Base-by-base conservation (phyloP, 1,140 invertebrate genomes). In the Watersipora subatra region DNA sequence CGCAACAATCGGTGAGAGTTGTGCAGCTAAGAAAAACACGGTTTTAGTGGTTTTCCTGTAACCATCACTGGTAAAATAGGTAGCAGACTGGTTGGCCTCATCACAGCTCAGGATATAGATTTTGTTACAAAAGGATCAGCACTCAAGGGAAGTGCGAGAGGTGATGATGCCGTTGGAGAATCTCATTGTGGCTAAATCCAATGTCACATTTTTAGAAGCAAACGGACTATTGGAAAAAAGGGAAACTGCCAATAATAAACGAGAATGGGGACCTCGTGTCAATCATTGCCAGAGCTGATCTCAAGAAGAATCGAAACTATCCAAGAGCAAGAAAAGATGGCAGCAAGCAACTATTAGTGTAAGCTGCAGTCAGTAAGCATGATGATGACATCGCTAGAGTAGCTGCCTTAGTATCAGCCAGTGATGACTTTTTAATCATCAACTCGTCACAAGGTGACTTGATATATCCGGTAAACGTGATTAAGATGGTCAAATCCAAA, bases 371-470 rank as follows among this genome's bases (percentile, higher is more conserved):
- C 1, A 74, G 93, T 1, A 99, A 94, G 17, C 84, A 93, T 34
- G 85, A 88, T 28, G 83, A 86, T 57, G 94, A 99, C 73, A 90
- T 87, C 73, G 81, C 86, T 0, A 83, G 95, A 25, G 79, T 99
- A 0, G 83, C 88, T 66, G 80, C 89, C 7, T 82, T 99, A 2
- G 87, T 88, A 19, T 80, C 84, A 61, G 92, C 92, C 70, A 95
- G 94, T 26, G 95, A 97, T n/a, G 97, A 99, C 84, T 93, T 98
- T 7, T 84, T 99, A 62, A 87, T 70, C 2, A 69, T 86, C 84
- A 96, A 99, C 82, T 99, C 96, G 0, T 98, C 95, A 24, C 96
- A 99, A 83, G 97, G 97, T 57, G 97, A 98, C 76, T 97, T 93
- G 0, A 86, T 86, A 24, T 99, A 90, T 78, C 96, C 99, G 80